Base-by-base conservation (phyloP, 2,888 invertebrate genomes). In the Catocala fraxini region DNA sequence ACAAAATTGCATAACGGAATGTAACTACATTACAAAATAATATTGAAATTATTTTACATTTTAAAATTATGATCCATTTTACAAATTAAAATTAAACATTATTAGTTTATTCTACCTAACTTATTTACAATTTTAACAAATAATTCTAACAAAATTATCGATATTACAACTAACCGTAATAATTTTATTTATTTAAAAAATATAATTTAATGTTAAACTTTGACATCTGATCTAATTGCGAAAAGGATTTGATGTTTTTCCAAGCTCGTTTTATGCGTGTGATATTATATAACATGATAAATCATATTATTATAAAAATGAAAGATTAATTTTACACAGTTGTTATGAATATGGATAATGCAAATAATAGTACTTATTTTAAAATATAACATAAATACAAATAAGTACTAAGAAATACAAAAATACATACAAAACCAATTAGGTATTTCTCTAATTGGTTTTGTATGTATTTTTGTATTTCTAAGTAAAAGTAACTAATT, bases 1-100 rank as follows among this genome's bases (percentile, higher is more conserved):
- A 58, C 65, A 68, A 80, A 79, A 67, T 75, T 73, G 79, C 73
- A 67, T 72, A 62, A 75, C 71, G 84, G 84, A 84, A 84, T 84
- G 84, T 82, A 70, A 53, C 52, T 70, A 73, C 59, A 61, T 65
- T 62, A 64, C 59, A 69, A 77, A 74, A 55, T 70, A 71, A 75
- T 68, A 66, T 64, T 54, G 63, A 74, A 74, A 68, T 58, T 43
- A 63, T 61, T 71, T 63, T 65, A 56, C 63, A 65, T 46, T 60
- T 51, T 46, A 63, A 74, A 75, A 68, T 76, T 68, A 62, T 63
- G 63, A 54, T 43, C 51, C 53, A 71, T 60, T 66, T 71, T 72
- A 74, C 60, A 68, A 76, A 74, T 55, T 72, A 68, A 75, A 77
- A 66, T 56, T 63, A 46, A 76, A 63, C 64, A 65, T 73, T 65